These are phyloP conservation scores for Mormyrops boulengeri DNA, from an alignment of 2,797 vertebrate genomes.

Conservation along the genomic window DNA sequence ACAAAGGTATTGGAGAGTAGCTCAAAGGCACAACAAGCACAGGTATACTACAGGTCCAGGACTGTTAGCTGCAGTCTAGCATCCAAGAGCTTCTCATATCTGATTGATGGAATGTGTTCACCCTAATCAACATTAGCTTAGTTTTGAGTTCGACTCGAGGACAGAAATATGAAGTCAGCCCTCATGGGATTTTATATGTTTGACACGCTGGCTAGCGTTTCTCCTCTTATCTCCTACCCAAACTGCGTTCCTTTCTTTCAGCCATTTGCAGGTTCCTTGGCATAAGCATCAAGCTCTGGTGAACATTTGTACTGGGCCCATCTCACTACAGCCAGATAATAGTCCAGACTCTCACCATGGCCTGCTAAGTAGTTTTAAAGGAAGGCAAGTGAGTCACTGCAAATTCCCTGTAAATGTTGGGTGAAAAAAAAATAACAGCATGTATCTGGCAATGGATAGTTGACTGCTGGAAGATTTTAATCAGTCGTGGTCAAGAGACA, in stretches of 20 bases:
- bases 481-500: constrained; percentile 12
- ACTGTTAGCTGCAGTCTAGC: constrained; percentile 30
- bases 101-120: constrained; percentile 31
- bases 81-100: constrained; percentile 19
- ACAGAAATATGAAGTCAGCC: constrained; percentile 17
- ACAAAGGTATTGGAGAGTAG: constrained; percentile 22
- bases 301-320: constrained; percentile 11
- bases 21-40: constrained; percentile 23
- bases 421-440: constrained; percentile 20
- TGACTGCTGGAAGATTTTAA: constrained; percentile 34
- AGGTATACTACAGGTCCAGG: constrained; percentile 62
- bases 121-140: constrained; percentile 6
- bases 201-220: background rate
- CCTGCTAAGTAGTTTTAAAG: constrained; percentile 26
- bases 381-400: constrained; percentile 32
- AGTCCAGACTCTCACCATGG: constrained; percentile 13
- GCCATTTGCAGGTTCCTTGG: background rate
- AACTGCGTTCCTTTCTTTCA: background rate
- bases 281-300: constrained; percentile 24
- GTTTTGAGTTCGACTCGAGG: background rate
- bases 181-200: background rate
- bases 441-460: background rate
- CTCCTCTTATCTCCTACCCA: background rate
- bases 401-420: constrained; percentile 29
- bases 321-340: constrained; percentile 27